Percentiles rank a stretch among this genome's conserved stretches.
phyloP scores from a whole-genome alignment of 92 coral and sea anemone species.

The Palythoa caribaeorum region DNA sequence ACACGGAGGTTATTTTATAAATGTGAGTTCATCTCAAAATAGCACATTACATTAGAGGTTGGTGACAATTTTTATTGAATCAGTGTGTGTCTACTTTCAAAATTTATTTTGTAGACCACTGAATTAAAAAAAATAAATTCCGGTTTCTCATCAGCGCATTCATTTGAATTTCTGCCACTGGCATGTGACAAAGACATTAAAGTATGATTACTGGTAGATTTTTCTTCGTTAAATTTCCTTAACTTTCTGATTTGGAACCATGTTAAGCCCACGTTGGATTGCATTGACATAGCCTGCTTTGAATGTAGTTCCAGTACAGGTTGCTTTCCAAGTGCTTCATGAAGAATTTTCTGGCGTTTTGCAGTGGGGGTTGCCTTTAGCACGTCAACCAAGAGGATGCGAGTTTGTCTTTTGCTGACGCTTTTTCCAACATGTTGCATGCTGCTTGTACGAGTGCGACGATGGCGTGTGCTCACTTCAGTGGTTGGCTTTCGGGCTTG shows the following conservation, averaged over 20 bases:
- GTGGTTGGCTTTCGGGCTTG: too few relatives aligned
- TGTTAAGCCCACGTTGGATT: too few relatives aligned
- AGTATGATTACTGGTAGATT: not conserved
- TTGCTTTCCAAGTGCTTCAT: too few relatives aligned
- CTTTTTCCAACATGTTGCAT: too few relatives aligned
- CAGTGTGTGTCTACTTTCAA: constrained; percentile 12
- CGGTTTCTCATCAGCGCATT: constrained; percentile 16
- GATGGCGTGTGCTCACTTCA: too few relatives aligned
- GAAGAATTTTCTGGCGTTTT: too few relatives aligned
- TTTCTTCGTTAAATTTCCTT: not conserved
- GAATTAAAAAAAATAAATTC: not conserved
- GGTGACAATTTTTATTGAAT: not conserved
- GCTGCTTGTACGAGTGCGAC: too few relatives aligned
- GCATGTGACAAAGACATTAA: not conserved
- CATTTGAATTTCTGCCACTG: constrained; percentile 14
- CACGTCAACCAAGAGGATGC: too few relatives aligned
- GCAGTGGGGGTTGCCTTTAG: too few relatives aligned
- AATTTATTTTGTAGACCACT: not conserved
- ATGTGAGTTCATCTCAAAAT: not conserved
- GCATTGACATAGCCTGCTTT: too few relatives aligned
- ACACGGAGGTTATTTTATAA: not conserved
- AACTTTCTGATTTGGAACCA: too few relatives aligned
- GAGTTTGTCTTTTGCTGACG: not conserved
- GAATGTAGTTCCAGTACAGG: too few relatives aligned
- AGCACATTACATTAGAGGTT: not conserved